These are phyloP conservation scores for Danionella dracula DNA, from an alignment of 2,797 vertebrate genomes.

Conservation along the genomic window DNA sequence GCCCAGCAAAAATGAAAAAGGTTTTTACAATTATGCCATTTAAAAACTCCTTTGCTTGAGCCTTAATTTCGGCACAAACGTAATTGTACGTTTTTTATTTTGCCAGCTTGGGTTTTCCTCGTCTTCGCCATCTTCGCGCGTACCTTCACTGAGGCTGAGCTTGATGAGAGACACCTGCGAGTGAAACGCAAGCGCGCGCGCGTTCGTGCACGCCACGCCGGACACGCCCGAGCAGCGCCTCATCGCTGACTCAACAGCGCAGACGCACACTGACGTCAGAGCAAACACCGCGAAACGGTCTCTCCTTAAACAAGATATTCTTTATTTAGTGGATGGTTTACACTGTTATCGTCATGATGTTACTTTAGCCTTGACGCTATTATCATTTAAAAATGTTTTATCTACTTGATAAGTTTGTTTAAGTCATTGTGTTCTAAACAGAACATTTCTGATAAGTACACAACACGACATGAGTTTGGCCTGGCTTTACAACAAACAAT, in stretches of 20 bases:
- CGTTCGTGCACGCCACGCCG: neutral
- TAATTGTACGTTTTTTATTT: too few species aligned
- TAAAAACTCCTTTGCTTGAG: too few species aligned
- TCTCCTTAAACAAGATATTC: neutral
- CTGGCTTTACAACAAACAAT: too few species aligned
- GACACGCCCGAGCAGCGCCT: slow-evolving; percentile 11
- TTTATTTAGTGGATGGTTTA: neutral
- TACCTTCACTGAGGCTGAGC: neutral
- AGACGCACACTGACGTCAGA: neutral
- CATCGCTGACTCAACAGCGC: neutral
- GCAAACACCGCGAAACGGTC: neutral
- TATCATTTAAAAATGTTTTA: too few species aligned
- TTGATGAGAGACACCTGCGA: neutral
- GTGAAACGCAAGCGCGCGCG: neutral
- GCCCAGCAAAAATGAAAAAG: neutral
- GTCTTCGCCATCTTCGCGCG: neutral
- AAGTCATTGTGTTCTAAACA: too few species aligned
- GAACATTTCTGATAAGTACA: too few species aligned
- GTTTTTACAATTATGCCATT: neutral
- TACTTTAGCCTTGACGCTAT: too few species aligned
- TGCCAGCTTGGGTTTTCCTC: too few species aligned
- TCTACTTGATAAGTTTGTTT: too few species aligned
- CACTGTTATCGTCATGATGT: neutral
- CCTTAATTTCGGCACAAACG: too few species aligned
- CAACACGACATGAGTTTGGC: too few species aligned